Evolutionary conservation across 2,113 vertebrate species (phyloP).

Genomic region (Xiphophorus couchianus): DNA sequence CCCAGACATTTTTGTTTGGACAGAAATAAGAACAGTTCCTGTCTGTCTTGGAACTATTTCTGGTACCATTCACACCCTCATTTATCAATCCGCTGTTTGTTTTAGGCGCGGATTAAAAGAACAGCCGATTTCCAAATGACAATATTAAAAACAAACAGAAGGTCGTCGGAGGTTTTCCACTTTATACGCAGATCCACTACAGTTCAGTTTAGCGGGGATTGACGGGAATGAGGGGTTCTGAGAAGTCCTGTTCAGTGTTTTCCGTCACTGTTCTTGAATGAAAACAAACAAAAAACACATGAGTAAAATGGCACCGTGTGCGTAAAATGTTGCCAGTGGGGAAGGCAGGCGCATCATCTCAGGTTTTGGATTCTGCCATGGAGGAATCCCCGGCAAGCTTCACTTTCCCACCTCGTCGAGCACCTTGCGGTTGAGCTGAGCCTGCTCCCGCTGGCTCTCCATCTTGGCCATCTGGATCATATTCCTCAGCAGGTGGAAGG

Average conservation of each 20-base stretch:
- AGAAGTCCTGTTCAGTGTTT: constrained; percentile 14
- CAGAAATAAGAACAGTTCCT: background rate
- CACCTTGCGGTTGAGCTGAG: constrained; percentile 87
- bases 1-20: background rate
- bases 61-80: background rate
- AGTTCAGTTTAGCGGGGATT: background rate
- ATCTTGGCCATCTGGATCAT: constrained; percentile 89
- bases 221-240: background rate
- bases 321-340: constrained; percentile 30
- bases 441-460: constrained; percentile 87
- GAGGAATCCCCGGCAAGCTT: constrained; percentile 26
- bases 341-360: constrained; percentile 48
- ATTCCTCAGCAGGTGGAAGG: constrained; percentile 92
- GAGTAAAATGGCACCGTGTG: constrained; percentile 61
- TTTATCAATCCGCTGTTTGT: background rate
- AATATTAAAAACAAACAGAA: background rate
- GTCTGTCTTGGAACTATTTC: background rate
- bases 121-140: constrained; percentile 1
- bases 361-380: constrained; percentile 25
- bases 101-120: background rate
- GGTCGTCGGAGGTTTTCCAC: background rate
- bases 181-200: constrained; percentile 2
- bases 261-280: constrained; percentile 23
- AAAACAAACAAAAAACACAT: constrained; percentile 11
- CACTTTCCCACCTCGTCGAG: constrained; percentile 92